These are phyloP conservation scores for Heteromyza rotundicornis DNA, from an alignment of 2,888 invertebrate species.

Conservation along the genomic window DNA sequence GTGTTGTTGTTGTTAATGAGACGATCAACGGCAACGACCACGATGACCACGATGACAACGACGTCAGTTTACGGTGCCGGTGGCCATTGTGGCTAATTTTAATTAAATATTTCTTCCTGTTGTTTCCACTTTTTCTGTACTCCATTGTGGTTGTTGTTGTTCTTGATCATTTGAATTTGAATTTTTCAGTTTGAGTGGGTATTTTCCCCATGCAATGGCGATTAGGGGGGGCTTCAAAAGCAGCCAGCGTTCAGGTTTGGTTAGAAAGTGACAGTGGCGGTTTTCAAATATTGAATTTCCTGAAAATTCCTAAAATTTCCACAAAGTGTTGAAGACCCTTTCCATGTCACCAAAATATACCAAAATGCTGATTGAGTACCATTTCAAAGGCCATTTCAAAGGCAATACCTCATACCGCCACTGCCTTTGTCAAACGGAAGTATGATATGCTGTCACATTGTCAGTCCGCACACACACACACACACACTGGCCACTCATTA, in stretches of 20 bases:
- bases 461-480: too few relatives aligned
- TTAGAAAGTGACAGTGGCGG: not conserved
- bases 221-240: not conserved
- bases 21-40: not conserved
- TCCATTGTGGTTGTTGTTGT: constrained; percentile 29
- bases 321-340: not conserved
- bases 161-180: constrained; percentile 3
- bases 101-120: constrained; percentile 63
- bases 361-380: too few relatives aligned
- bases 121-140: constrained; percentile 41
- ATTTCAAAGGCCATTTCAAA: too few relatives aligned
- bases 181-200: not conserved
- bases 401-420: too few relatives aligned
- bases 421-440: constrained; percentile 30
- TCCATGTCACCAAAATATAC: not conserved
- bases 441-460: constrained; percentile 30
- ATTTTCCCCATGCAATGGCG: not conserved
- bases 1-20: not conserved
- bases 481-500: constrained; percentile 12
- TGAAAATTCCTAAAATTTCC: too few relatives aligned
- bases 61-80: constrained; percentile 39
- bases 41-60: not conserved
- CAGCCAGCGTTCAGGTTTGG: not conserved
- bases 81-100: constrained; percentile 57
- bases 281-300: too few relatives aligned